phyloP scores from a whole-genome alignment of 2,797 vertebrate species.

The Ispidina picta region DNA sequence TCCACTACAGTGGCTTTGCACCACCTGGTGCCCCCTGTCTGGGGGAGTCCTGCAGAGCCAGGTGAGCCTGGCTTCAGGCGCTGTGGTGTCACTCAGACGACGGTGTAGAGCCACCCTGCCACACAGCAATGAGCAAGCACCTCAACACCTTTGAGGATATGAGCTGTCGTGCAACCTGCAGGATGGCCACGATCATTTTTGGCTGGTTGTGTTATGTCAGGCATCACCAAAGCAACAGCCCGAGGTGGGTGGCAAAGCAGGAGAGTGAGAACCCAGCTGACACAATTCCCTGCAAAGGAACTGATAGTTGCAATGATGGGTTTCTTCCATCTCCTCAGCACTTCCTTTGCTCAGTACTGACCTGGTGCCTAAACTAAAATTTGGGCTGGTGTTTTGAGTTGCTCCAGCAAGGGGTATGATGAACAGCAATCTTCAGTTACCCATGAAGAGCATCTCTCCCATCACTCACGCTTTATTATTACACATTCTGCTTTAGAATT shows the following conservation, averaged over 20 bases:
- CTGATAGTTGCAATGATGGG: background rate
- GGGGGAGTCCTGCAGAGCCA: background rate
- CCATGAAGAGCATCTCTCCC: background rate
- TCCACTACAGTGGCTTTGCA: conserved; percentile 37
- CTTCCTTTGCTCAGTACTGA: background rate
- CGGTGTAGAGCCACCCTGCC: background rate
- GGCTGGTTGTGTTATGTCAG: background rate
- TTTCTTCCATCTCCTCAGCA: background rate
- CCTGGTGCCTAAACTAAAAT: background rate
- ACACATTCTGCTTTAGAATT: background rate
- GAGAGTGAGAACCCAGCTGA: background rate
- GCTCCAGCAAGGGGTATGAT: background rate
- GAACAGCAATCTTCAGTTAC: background rate
- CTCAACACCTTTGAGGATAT: background rate
- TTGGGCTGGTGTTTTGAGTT: background rate
- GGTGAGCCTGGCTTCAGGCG: conserved; percentile 6
- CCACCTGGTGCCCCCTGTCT: conserved; percentile 39
- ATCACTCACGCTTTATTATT: background rate
- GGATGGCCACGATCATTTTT: accelerated
- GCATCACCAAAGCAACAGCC: background rate
- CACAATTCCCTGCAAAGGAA: background rate
- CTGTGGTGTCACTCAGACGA: background rate
- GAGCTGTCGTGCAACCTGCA: accelerated
- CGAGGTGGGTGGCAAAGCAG: background rate
- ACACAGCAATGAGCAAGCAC: accelerated